Evolutionary conservation across 2,113 vertebrate species (phyloP).

Genomic region (Microtus montanus): DNA sequence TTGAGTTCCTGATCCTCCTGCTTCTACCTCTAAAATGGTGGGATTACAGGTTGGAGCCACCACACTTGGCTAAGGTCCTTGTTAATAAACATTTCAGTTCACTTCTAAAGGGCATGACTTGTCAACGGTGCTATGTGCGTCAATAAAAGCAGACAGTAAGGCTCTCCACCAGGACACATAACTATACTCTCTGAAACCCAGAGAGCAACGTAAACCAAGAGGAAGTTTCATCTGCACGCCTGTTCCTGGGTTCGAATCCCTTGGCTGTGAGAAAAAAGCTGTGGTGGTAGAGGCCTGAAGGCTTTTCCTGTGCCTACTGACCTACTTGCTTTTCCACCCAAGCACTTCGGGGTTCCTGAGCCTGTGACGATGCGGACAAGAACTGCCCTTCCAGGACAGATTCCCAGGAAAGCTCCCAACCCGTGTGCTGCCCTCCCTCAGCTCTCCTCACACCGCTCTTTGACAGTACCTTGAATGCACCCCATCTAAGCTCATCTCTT

Average conservation of each 20-base stretch:
- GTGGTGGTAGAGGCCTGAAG: not conserved
- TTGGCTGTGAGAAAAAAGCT: not conserved
- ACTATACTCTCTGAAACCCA: not conserved
- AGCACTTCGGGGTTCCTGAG: not conserved
- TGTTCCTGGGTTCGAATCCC: not conserved
- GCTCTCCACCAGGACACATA: not conserved
- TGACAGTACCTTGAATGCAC: too few relatives aligned
- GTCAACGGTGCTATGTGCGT: not conserved
- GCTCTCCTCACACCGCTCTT: too few relatives aligned
- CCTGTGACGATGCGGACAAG: rapidly evolving
- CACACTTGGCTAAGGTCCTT: not conserved
- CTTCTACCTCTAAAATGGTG: too few relatives aligned
- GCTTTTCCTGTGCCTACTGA: not conserved
- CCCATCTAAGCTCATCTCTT: not conserved
- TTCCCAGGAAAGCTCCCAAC: not conserved
- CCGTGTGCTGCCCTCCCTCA: too few relatives aligned
- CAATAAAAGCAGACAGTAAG: not conserved
- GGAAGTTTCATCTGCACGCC: not conserved
- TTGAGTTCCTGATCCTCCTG: too few relatives aligned
- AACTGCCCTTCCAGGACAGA: too few relatives aligned
- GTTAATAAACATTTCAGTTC: not conserved
- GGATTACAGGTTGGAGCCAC: not conserved
- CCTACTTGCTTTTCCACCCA: not conserved
- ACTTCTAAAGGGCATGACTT: not conserved
- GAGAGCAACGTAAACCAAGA: too few relatives aligned